Base-by-base conservation (phyloP, 2,888 invertebrate genomes). In the Lasioglossum oenotherae region DNA sequence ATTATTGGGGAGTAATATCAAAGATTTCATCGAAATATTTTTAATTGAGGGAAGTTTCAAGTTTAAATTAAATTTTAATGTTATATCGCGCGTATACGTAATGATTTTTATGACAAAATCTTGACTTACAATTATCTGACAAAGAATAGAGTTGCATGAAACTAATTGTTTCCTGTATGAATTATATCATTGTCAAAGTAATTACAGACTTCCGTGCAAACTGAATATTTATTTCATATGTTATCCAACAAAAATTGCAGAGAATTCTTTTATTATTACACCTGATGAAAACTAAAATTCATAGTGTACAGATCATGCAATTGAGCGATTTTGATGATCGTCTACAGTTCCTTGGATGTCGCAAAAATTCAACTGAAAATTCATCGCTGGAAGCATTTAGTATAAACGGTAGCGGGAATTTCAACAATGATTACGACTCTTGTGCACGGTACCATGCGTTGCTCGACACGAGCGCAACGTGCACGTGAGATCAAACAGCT, bases 371-470 rank as follows among this genome's bases (percentile, higher is more conserved):
- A 69, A 23, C 69, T 23, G 38, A 69, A 69, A 69, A 69, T 14
- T 27, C 1, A 38, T 38, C 69, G 8, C 8, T 23, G 1, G 23
- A 23, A 69, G 23, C 35, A 23, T 69, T 69, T 23, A 69, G 38
- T n/a, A 53, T 41, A n/a, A 74, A 27, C 19, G n/a, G 72, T 76
- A 38, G 72, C 35, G 38, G 69, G 31, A n/a, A 53, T 60, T 79
- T 69, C 31, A 57, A 31, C 38, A 67, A 75, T 35, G 41, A 38
- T 8, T 72, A 53, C 69, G 71, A 72, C 73, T 81, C 31, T 23
- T 49, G 69, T 73, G 64, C 73, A 75, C 87, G 67, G 90, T 91
- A 90, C 87, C 89, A 89, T 78, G 85, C 87, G 69, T 87, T 89
- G 80, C 85, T 73, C 84, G 85, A 82, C 87, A 87, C 89, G 78